These are phyloP conservation scores for Cremastobaeus sp. DNA, from an alignment of 2,888 invertebrate genomes.

Conservation along the genomic window DNA sequence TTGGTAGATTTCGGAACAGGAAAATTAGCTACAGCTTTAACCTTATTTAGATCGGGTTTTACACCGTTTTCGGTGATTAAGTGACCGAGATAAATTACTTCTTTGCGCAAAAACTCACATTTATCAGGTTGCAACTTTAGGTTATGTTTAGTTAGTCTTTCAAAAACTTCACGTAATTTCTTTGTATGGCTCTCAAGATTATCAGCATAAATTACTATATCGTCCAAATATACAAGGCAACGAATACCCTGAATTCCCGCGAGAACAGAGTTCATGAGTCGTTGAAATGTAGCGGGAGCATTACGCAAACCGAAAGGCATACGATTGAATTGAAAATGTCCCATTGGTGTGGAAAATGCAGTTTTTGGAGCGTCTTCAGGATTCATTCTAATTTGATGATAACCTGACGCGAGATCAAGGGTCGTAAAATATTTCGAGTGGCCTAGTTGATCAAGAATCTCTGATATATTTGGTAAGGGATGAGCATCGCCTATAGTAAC, in stretches of 20 bases:
- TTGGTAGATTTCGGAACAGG: conserved; percentile 12
- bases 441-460: conserved; percentile 65
- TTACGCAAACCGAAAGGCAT: conserved; percentile 71
- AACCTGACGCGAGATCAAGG: conserved; percentile 61
- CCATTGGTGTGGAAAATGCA: conserved; percentile 67
- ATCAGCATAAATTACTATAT: conserved; percentile 28
- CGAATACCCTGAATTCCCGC: conserved; percentile 62
- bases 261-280: conserved; percentile 66
- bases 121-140: conserved; percentile 5
- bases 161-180: conserved; percentile 2
- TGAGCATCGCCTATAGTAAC: conserved; percentile 66
- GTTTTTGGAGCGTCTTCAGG: conserved; percentile 67
- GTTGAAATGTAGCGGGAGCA: conserved; percentile 67
- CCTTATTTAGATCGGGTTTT: conserved; percentile 25
- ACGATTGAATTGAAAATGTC: conserved; percentile 65
- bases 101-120: conserved; percentile 3
- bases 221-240: conserved; percentile 62
- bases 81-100: conserved; percentile 21
- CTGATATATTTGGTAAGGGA: conserved; percentile 68
- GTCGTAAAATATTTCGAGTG: conserved; percentile 64
- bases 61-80: conserved; percentile 17
- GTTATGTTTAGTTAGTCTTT: neutral
- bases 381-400: conserved; percentile 67
- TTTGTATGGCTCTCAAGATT: conserved; percentile 2
- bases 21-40: conserved; percentile 26